Percentiles rank a stretch among this genome's conserved stretches.
phyloP scores from a whole-genome alignment of 37 sponge, comb jelly and placozoan species.

The Theonella swinhoei region DNA sequence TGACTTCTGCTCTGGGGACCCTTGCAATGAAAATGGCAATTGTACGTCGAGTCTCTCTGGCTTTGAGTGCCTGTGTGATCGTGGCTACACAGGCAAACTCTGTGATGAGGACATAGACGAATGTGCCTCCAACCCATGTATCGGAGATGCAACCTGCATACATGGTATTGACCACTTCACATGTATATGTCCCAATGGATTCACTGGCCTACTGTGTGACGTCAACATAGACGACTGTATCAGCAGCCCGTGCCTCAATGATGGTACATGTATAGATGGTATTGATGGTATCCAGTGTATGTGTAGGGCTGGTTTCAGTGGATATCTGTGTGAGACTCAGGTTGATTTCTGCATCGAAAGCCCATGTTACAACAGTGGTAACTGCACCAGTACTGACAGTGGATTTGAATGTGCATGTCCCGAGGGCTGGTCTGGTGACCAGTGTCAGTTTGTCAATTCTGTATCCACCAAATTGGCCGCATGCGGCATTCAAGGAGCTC shows the following conservation, averaged over 20 bases:
- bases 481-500: slow-evolving; percentile 22
- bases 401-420: slow-evolving; percentile 41
- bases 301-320: slow-evolving; percentile 43
- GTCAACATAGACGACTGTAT: slow-evolving; percentile 16
- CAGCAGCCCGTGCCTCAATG: slow-evolving; percentile 19
- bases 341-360: slow-evolving; percentile 31
- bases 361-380: slow-evolving; percentile 42
- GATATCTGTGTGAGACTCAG: slow-evolving; percentile 16
- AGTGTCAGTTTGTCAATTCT: slow-evolving; percentile 35
- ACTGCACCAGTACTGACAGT: not conserved
- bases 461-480: slow-evolving; percentile 24
- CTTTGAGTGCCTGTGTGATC: slow-evolving; percentile 28
- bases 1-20: slow-evolving; percentile 15
- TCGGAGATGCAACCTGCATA: slow-evolving; percentile 20
- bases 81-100: slow-evolving; percentile 30
- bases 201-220: slow-evolving; percentile 24
- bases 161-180: slow-evolving; percentile 20
- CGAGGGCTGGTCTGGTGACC: slow-evolving; percentile 29
- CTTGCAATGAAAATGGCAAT: not conserved
- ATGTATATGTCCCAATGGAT: slow-evolving; percentile 41
- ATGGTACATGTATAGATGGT: slow-evolving; percentile 28
- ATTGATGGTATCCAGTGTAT: slow-evolving; percentile 9
- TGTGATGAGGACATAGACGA: slow-evolving; percentile 27
- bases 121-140: slow-evolving; percentile 28
- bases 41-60: not conserved